Conservation (phyloP, 2,113 vertebrate genomes). For the Rhinoptilus africanus region DNA sequence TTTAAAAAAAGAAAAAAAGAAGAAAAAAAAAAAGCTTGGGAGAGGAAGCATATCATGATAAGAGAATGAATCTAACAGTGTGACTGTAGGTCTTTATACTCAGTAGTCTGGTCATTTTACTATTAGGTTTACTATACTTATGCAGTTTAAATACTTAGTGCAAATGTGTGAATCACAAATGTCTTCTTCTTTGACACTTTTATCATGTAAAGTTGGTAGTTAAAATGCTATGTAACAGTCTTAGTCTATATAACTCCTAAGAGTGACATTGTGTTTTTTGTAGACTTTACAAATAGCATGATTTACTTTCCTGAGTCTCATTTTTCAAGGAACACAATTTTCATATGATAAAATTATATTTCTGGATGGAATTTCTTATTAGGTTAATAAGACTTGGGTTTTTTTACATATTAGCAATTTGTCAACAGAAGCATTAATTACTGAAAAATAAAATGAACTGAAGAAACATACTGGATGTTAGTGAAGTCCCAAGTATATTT, state of each 20-base stretch:
- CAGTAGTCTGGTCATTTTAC: neutral
- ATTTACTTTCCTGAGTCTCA: fast-evolving
- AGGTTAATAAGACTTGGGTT: neutral
- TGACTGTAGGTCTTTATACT: neutral
- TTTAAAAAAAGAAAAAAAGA: neutral
- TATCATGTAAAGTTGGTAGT: neutral
- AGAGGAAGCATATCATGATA: neutral
- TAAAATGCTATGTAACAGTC: neutral
- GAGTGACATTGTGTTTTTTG: neutral
- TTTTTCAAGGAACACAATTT: neutral
- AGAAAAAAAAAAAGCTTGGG: neutral
- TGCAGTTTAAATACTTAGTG: neutral
- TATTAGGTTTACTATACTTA: neutral
- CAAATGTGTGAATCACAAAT: neutral
- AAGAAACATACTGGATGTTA: neutral
- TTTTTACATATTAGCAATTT: neutral
- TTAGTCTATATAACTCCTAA: neutral
- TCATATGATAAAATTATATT: neutral
- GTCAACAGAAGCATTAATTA: neutral
- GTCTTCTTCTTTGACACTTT: neutral
- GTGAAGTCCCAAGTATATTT: neutral
- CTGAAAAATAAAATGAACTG: neutral
- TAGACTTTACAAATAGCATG: neutral
- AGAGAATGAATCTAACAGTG: neutral
- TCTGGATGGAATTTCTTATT: neutral